Conservation (phyloP, 2,888 invertebrate species). For the Belgica antarctica region DNA sequence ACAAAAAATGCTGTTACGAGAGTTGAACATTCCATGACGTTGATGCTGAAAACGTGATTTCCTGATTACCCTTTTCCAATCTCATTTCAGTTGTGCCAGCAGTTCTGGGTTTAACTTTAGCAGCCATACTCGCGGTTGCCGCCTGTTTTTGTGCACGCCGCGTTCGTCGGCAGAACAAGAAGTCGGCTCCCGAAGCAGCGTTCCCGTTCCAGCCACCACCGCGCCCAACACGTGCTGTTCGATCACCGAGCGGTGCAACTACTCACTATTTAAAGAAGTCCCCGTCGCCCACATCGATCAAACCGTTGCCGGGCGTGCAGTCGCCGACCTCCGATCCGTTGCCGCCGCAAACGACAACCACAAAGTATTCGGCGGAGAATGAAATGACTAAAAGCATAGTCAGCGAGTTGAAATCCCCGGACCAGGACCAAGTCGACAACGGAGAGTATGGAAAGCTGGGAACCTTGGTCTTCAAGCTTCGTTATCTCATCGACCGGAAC, state of each 20-base stretch:
- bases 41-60: no score
- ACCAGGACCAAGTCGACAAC: slow-evolving; percentile 52
- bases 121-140: slow-evolving; percentile 53
- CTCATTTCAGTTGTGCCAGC: slow-evolving; percentile 54
- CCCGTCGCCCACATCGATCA: slow-evolving; percentile 77
- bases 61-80: no score
- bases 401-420: slow-evolving; percentile 21
- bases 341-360: slow-evolving; percentile 43
- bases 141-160: slow-evolving; percentile 54
- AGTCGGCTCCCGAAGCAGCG: slow-evolving; percentile 55
- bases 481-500: slow-evolving; percentile 85
- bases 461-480: slow-evolving; percentile 83
- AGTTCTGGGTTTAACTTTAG: slow-evolving; percentile 53
- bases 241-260: slow-evolving; percentile 77
- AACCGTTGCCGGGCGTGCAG: slow-evolving; percentile 52
- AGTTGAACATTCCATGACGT: no score
- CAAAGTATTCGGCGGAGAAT: slow-evolving; percentile 54
- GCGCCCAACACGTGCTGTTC: slow-evolving; percentile 75
- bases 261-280: slow-evolving; percentile 86
- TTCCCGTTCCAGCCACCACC: slow-evolving; percentile 69
- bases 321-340: slow-evolving; percentile 36
- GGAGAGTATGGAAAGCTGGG: slow-evolving; percentile 72
- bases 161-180: slow-evolving; percentile 52
- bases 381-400: slow-evolving; percentile 48
- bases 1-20: no score